Percentiles rank a stretch among this genome's conserved stretches.
phyloP scores from a whole-genome alignment of 2,888 invertebrate genomes.

The Hydropsyche betteni region DNA sequence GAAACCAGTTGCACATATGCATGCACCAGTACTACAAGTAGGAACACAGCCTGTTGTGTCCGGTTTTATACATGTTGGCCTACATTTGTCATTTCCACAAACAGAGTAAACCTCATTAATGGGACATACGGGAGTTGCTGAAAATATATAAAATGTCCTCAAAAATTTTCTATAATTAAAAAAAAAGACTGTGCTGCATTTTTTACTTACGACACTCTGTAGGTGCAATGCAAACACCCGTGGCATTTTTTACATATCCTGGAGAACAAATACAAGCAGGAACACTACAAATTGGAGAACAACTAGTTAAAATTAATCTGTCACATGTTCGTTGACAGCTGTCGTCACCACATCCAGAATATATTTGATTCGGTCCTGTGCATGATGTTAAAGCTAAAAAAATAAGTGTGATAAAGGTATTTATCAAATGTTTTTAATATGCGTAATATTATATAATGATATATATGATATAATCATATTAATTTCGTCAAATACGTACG shows the following conservation, averaged over 20 bases:
- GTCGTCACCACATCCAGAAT: not conserved
- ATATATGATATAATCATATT: too few species aligned
- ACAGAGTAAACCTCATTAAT: too few species aligned
- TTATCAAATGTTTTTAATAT: too few species aligned
- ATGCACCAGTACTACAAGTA: conserved; percentile 5
- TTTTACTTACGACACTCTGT: conserved; percentile 39
- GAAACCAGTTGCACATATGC: conserved; percentile 38
- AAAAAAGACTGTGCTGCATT: not conserved
- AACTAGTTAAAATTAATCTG: not conserved
- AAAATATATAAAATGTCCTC: too few species aligned
- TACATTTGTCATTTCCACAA: conserved; percentile 40
- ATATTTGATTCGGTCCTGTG: not conserved
- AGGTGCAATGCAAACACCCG: conserved; percentile 33
- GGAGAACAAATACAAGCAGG: not conserved
- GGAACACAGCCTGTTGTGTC: not conserved
- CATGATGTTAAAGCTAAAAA: too few species aligned
- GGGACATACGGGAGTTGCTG: too few species aligned
- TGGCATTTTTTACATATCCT: not conserved
- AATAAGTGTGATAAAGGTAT: too few species aligned
- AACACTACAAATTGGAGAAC: not conserved
- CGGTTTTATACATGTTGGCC: conserved; percentile 34
- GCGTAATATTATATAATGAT: too few species aligned
- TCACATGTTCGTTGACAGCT: not conserved
- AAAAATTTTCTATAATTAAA: too few species aligned
- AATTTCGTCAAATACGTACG: too few species aligned